phyloP scores from a whole-genome alignment of 2,888 invertebrate species.

The Habrosyne pyritoides region DNA sequence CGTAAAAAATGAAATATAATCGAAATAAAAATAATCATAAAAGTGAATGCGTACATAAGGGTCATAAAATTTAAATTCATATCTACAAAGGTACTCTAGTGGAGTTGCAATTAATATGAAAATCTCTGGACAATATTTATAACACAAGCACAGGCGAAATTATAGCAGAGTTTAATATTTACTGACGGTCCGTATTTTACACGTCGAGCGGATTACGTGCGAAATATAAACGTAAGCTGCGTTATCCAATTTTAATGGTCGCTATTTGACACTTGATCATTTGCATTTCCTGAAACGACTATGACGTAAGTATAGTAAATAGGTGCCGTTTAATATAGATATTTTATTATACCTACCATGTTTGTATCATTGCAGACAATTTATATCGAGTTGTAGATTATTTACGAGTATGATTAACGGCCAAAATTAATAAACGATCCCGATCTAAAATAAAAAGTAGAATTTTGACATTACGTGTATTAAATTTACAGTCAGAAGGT shows the following conservation, averaged over 20 bases:
- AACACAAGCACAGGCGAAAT: constrained; percentile 67
- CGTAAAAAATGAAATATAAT: constrained; percentile 9
- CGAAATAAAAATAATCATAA: constrained; percentile 15
- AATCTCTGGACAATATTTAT: constrained; percentile 73
- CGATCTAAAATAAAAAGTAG: too few relatives aligned
- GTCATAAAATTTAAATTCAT: constrained; percentile 64
- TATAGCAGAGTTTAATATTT: constrained; percentile 74
- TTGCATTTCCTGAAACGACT: constrained; percentile 56
- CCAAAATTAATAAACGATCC: too few relatives aligned
- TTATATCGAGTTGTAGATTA: constrained; percentile 24
- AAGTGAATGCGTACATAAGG: constrained; percentile 31
- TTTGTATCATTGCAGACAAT: constrained; percentile 54
- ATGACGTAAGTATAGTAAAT: constrained; percentile 40
- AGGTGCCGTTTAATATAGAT: constrained; percentile 51
- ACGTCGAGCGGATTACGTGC: constrained; percentile 69
- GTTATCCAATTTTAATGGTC: constrained; percentile 69
- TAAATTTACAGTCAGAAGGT: too few relatives aligned
- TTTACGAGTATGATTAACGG: constrained; percentile 38
- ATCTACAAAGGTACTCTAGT: constrained; percentile 60
- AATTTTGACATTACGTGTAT: too few relatives aligned
- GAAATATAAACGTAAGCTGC: constrained; percentile 65
- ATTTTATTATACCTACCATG: too few relatives aligned
- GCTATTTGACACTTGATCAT: constrained; percentile 69
- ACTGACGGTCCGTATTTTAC: constrained; percentile 75
- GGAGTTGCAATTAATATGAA: constrained; percentile 72